Evolutionary conservation across 2,797 vertebrate species (phyloP), one percentile per base, ranked within the genome.

Genomic region (Acrossocheilus wenchowensis): DNA sequence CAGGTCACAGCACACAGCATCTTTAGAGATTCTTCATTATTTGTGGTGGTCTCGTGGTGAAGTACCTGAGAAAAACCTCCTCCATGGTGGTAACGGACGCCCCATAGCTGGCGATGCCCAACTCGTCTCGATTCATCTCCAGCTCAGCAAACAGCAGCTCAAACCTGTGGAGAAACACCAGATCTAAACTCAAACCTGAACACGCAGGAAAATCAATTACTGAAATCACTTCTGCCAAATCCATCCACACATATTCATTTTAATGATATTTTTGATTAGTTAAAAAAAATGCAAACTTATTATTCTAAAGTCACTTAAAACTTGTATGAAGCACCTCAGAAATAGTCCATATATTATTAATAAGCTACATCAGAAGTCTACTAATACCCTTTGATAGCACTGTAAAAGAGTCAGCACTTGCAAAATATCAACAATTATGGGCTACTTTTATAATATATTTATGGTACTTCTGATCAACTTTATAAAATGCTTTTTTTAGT

Each of bases 41-140:
- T 26, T 23, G 48, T 77, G 34, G 19, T 5, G n/a, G 72, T 71
- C n/a, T 19, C 17, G 23, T 21, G 48, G 21, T 8, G 43, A 17
- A 15, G 80, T 91, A 99, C 98, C 98, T 96, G 74, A 99, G 96
- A 88, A 99, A 99, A 83, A 99, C 98, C 74, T 99, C 98, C 90
- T 99, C 98, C 98, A 99, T 99, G 17, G 98, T 99, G 87, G 98
- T 99, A 71, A 99, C 97, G 0, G 98, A 99, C 3, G 98, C 98
- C 0, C 98, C 98, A 0, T 99, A 99, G 94, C 98, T 99, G 90
- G 98, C 96, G 0, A 99, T 99, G 83, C 98, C 98, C 89, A 99
- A 88, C 91, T 98, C 97, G 36, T 97, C 96, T 83, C 96, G 95
- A 91, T 96, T 96, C 94, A 97, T 96, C 94, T 99, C 98, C 95